Percentiles rank a stretch among this genome's conserved stretches.
phyloP scores from a whole-genome alignment of 2,113 vertebrate species.

The Alces alces region DNA sequence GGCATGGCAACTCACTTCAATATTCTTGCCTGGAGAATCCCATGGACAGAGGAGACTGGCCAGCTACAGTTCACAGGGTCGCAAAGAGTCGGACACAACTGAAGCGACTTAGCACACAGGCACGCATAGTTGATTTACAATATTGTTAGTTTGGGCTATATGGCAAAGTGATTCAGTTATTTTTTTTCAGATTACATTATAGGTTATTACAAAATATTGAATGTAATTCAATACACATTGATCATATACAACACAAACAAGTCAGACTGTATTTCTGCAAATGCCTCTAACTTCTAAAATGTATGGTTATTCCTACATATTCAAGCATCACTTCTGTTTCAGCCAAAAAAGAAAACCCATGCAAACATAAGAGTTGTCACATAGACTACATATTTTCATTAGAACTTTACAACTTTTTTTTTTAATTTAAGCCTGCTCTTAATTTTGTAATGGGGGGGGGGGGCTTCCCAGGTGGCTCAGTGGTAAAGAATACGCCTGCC shows the following conservation, averaged over 20 bases:
- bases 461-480: not conserved
- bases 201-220: not conserved
- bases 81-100: not conserved
- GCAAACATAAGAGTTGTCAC: not conserved
- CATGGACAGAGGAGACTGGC: not conserved
- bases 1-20: not conserved
- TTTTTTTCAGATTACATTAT: not conserved
- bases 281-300: not conserved
- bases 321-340: not conserved
- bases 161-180: not conserved
- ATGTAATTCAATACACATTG: not conserved
- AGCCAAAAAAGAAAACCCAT: too few relatives aligned
- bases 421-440: not conserved
- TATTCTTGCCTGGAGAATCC: not conserved
- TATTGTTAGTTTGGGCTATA: not conserved
- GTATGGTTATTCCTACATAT: not conserved
- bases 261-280: not conserved
- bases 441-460: not conserved
- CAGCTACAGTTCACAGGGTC: not conserved
- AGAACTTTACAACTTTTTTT: not conserved
- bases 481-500: not conserved
- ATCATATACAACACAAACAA: not conserved
- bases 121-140: not conserved
- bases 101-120: not conserved
- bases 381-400: not conserved